A percentile compares a stretch with the other conserved stretches of the same genome.
These are phyloP conservation scores for Pangasius sanitwongsei DNA, from an alignment of 2,797 vertebrate species.

Conservation along the genomic window DNA sequence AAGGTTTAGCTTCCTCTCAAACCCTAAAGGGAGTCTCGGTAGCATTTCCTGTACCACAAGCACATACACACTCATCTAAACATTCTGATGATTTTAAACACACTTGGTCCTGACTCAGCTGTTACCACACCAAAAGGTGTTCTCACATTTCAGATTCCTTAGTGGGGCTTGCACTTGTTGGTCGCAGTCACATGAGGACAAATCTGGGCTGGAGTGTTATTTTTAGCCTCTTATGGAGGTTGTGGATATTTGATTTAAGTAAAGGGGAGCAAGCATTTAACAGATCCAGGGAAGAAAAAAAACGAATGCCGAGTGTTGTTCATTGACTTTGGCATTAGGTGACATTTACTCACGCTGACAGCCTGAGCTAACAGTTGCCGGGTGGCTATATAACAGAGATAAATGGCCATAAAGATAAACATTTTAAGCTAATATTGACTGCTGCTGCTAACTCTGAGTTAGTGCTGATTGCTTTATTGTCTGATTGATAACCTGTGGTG, in stretches of 20 bases:
- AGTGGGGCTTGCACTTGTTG: background rate
- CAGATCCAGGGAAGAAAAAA: background rate
- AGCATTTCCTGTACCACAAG: background rate
- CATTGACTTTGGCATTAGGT: conserved; percentile 26
- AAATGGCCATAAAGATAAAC: conserved; percentile 38
- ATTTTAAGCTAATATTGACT: conserved; percentile 27
- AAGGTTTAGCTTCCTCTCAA: background rate
- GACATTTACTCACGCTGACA: background rate
- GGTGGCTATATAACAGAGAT: conserved; percentile 22
- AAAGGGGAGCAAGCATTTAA: conserved; percentile 18
- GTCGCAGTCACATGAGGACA: background rate
- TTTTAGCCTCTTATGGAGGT: conserved; percentile 21
- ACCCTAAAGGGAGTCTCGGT: background rate
- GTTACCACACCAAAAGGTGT: conserved; percentile 11
- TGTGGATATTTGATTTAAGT: conserved; percentile 15
- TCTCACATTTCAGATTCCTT: conserved; percentile 26
- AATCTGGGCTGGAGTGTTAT: conserved; percentile 1
- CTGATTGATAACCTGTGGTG: conserved; percentile 14
- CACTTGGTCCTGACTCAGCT: background rate
- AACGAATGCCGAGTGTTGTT: background rate
- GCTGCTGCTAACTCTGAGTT: conserved; percentile 8
- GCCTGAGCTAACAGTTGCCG: background rate
- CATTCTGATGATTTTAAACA: background rate
- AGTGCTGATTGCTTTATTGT: background rate
- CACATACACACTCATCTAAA: background rate